Evolutionary conservation across 1,140 invertebrate genomes (phyloP).

Genomic region (Drosophila kohkoa): DNA sequence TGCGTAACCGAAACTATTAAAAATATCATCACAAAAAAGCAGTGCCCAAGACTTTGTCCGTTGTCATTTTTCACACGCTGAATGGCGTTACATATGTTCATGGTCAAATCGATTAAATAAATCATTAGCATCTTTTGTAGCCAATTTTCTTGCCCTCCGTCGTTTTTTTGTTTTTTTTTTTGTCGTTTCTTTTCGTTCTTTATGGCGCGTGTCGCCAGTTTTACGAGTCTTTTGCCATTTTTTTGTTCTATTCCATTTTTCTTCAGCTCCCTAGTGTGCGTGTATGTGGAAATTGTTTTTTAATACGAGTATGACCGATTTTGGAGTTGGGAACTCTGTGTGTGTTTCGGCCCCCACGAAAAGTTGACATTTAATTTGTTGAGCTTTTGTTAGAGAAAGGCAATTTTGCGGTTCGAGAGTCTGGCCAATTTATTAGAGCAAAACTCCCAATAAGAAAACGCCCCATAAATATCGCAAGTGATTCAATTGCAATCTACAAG

Average conservation of each 20-base stretch:
- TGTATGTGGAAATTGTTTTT: conserved; percentile 82
- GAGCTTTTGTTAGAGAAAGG: conserved; percentile 47
- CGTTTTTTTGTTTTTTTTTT: conserved; percentile 34
- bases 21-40: conserved; percentile 65
- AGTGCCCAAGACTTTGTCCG: conserved; percentile 36
- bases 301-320: conserved; percentile 61
- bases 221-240: conserved; percentile 41
- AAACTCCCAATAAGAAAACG: conserved; percentile 28
- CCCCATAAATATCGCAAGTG: neutral
- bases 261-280: conserved; percentile 34
- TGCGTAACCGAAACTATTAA: conserved; percentile 82
- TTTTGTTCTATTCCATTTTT: conserved; percentile 5
- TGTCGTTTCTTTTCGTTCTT: conserved; percentile 30
- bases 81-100: conserved; percentile 75
- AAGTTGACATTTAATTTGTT: conserved; percentile 80
- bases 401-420: conserved; percentile 28
- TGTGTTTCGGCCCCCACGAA: conserved; percentile 15
- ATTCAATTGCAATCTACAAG: conserved; percentile 26
- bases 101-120: conserved; percentile 85
- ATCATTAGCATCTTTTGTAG: conserved; percentile 85
- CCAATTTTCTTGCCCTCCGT: conserved; percentile 70
- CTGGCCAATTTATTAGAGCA: conserved; percentile 59
- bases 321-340: conserved; percentile 17
- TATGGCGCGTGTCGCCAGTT: conserved; percentile 63
- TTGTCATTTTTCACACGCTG: conserved; percentile 77